These are phyloP conservation scores for Formicarius rufipectus DNA, from an alignment of 2,113 vertebrate genomes.

Conservation along the genomic window DNA sequence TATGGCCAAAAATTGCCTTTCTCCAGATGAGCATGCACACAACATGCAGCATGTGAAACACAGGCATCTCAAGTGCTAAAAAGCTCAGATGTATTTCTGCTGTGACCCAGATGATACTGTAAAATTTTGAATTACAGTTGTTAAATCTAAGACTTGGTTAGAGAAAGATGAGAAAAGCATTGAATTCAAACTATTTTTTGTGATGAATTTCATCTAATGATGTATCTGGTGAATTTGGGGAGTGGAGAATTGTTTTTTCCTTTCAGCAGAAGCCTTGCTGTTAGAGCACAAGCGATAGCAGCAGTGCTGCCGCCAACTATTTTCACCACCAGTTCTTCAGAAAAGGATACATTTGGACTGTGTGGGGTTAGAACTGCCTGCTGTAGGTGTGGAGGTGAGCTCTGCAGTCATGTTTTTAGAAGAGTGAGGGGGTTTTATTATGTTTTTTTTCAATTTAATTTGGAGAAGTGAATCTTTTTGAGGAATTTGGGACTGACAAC, in stretches of 20 bases:
- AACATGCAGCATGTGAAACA: not conserved
- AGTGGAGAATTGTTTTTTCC: not conserved
- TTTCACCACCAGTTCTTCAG: not conserved
- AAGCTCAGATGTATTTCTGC: not conserved
- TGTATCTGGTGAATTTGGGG: not conserved
- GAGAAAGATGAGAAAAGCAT: not conserved
- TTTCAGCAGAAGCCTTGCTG: not conserved
- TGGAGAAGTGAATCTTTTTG: not conserved
- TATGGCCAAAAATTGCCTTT: not conserved
- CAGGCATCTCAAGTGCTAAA: not conserved
- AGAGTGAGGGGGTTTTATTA: not conserved
- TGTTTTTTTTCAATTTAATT: not conserved
- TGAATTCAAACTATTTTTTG: not conserved
- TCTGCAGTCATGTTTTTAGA: fast-evolving
- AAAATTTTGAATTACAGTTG: not conserved
- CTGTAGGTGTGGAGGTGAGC: not conserved
- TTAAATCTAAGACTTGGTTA: not conserved
- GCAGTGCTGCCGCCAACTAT: not conserved
- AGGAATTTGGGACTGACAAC: not conserved
- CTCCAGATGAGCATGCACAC: not conserved
- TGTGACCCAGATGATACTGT: not conserved
- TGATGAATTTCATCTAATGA: not conserved
- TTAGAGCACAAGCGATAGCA: not conserved
- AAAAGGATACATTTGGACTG: not conserved
- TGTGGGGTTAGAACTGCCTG: fast-evolving